These are phyloP conservation scores for Melanotaenia boesemani DNA, from an alignment of 2,797 vertebrate genomes.

Conservation along the genomic window DNA sequence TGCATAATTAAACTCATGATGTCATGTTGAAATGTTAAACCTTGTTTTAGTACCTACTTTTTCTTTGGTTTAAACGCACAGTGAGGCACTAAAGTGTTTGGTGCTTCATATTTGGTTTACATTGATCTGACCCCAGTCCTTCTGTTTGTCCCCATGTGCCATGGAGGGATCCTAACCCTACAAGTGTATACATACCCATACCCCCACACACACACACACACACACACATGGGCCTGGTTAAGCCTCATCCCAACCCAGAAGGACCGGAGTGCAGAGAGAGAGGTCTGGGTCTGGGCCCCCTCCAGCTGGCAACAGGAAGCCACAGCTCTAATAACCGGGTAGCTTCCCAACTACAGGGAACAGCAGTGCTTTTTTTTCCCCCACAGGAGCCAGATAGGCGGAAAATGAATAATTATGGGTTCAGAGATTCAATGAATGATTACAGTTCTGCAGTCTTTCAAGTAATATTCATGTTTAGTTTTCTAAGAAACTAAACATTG, in stretches of 20 bases:
- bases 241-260: constrained; percentile 48
- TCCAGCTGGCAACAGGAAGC: constrained; percentile 79
- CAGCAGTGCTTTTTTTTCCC: constrained; percentile 58
- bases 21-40: constrained; percentile 14
- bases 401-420: constrained; percentile 85
- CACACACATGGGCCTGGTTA: constrained; percentile 56
- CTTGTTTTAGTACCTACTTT: constrained; percentile 12
- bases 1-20: constrained; percentile 12
- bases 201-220: not conserved
- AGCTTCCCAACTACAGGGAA: constrained; percentile 79
- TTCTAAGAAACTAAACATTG: constrained; percentile 66
- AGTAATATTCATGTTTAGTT: constrained; percentile 75
- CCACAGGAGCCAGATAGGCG: constrained; percentile 74
- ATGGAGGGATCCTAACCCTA: constrained; percentile 27
- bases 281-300: constrained; percentile 69
- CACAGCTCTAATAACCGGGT: constrained; percentile 82
- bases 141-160: constrained; percentile 32
- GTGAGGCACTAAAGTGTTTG: constrained; percentile 9
- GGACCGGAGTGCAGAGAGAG: constrained; percentile 67
- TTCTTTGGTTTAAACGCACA: constrained; percentile 10
- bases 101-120: constrained; percentile 20
- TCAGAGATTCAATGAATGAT: constrained; percentile 80
- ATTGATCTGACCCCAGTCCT: constrained; percentile 23
- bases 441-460: constrained; percentile 74
- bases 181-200: constrained; percentile 15